These are phyloP conservation scores for Meles meles DNA, from an alignment of 2,113 vertebrate species.

Conservation along the genomic window DNA sequence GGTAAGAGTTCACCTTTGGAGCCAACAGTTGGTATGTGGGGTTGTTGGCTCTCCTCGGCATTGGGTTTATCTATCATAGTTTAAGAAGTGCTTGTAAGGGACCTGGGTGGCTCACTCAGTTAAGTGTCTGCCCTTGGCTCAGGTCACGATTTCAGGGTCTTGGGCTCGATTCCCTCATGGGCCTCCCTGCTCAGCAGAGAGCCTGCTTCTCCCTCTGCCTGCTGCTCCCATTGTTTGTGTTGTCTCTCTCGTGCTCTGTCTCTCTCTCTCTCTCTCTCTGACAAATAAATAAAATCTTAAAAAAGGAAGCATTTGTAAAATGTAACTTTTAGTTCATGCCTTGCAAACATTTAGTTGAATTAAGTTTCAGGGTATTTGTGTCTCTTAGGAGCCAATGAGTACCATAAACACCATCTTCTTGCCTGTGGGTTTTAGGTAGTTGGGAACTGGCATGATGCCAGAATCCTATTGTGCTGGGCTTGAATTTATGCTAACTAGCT, in stretches of 20 bases:
- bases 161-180: background rate
- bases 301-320: background rate
- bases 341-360: background rate
- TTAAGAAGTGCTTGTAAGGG: background rate
- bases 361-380: background rate
- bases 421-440: background rate
- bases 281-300: background rate
- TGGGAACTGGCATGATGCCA: background rate
- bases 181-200: background rate
- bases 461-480: background rate
- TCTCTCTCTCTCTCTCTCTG: too few species aligned
- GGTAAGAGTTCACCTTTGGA: background rate
- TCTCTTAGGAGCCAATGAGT: background rate
- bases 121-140: background rate
- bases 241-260: background rate
- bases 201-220: background rate
- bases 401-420: background rate
- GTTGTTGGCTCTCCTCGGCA: background rate
- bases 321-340: background rate
- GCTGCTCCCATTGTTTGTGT: background rate
- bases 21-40: background rate
- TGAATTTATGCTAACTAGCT: slow-evolving; percentile 18
- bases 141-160: background rate
- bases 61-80: background rate
- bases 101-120: background rate